Conservation (phyloP, 2,797 vertebrate genomes). For the Gambelia wislizenii region DNA sequence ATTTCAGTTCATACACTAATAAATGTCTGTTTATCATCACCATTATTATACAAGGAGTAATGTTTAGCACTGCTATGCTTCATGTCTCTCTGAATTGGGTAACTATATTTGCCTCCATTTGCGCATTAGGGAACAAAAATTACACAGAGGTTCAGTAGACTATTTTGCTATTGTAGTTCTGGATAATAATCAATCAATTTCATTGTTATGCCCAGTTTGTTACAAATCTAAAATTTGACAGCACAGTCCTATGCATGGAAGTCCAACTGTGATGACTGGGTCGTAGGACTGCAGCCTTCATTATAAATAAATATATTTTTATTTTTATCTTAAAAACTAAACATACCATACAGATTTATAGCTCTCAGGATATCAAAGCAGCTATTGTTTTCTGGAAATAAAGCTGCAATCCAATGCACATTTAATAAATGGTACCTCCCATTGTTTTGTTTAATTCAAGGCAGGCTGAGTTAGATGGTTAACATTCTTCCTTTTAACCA, state of each 20-base stretch:
- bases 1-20: constrained; percentile 33
- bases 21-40: constrained; percentile 2
- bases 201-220: background rate
- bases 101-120: constrained; percentile 24
- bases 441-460: background rate
- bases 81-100: background rate
- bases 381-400: background rate
- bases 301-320: background rate
- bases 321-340: background rate
- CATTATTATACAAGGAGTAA: background rate
- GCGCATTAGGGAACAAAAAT: background rate
- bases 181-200: background rate
- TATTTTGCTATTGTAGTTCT: background rate
- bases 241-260: background rate
- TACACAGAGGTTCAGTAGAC: background rate
- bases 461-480: background rate
- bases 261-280: background rate
- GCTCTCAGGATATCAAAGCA: background rate
- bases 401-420: background rate
- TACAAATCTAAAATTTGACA: background rate
- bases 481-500: background rate
- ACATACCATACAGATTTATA: background rate
- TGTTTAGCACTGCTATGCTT: constrained; percentile 18
- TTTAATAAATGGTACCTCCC: background rate
- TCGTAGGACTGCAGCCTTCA: background rate